Evolutionary conservation across 2,113 vertebrate genomes (phyloP).

Genomic region (Platichthys flesus): DNA sequence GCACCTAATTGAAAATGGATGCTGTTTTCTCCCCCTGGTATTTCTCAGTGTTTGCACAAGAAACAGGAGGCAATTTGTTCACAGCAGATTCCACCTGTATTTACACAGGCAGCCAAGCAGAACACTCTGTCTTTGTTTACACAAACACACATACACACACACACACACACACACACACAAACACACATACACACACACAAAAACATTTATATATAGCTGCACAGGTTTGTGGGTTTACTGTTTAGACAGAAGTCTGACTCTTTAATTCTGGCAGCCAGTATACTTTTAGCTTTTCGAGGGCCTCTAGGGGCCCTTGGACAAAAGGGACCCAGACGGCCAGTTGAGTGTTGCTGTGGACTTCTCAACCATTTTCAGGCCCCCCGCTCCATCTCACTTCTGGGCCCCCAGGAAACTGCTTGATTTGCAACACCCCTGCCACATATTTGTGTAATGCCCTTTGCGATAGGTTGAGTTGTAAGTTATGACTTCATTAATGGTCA

Average conservation of each 20-base stretch:
- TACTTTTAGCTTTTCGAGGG: not conserved
- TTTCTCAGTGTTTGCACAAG: conserved; percentile 32
- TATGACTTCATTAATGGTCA: no score
- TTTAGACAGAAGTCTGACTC: conserved; percentile 37
- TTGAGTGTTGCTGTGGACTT: no score
- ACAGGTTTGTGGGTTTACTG: conserved; percentile 5
- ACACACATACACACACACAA: conserved; percentile 8
- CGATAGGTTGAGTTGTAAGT: no score
- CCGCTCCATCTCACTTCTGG: not conserved
- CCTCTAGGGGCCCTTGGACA: not conserved
- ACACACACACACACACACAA: conserved; percentile 1
- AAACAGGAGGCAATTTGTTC: conserved; percentile 39
- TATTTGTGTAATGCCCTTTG: not conserved
- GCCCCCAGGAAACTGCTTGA: no score
- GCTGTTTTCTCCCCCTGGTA: not conserved
- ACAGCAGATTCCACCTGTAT: conserved; percentile 42
- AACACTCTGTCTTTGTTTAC: conserved; percentile 39
- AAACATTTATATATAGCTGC: conserved; percentile 1
- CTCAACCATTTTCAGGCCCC: no score
- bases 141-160: conserved; percentile 12
- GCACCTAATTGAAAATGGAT: conserved; percentile 54
- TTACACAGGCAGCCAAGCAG: conserved; percentile 48
- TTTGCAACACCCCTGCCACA: no score
- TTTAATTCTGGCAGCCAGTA: not conserved
- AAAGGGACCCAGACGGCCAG: not conserved